Evolutionary conservation across 2,888 invertebrate genomes (phyloP).

Genomic region (Yponomeuta sedellus): DNA sequence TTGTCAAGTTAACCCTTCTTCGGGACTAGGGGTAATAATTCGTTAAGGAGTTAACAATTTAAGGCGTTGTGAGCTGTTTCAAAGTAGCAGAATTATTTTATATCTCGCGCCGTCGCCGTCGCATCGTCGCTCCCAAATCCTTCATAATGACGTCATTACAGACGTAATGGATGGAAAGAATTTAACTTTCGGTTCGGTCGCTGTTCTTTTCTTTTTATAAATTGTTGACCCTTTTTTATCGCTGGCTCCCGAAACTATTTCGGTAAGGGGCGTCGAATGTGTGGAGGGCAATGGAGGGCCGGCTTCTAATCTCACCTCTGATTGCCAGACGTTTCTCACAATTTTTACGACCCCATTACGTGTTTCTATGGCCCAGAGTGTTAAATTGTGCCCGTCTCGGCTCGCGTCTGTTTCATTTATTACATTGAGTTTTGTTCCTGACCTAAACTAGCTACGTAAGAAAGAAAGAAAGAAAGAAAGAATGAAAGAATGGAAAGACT

Average conservation of each 20-base stretch:
- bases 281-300: conserved; percentile 31
- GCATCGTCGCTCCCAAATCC: conserved; percentile 27
- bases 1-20: not conserved
- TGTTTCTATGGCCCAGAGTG: conserved; percentile 33
- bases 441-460: not conserved
- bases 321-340: conserved; percentile 56
- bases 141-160: conserved; percentile 32
- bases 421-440: not conserved
- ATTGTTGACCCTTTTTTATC: conserved; percentile 56
- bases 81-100: conserved; percentile 27
- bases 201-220: conserved; percentile 40
- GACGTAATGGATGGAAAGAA: conserved; percentile 30
- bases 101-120: conserved; percentile 22
- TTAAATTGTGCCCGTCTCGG: conserved; percentile 45
- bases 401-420: conserved; percentile 22
- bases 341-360: conserved; percentile 61
- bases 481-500: not conserved
- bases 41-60: conserved; percentile 23
- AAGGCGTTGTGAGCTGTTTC: conserved; percentile 28
- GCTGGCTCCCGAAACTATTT: conserved; percentile 36
- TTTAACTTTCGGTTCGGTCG: conserved; percentile 24
- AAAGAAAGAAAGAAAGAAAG: not conserved
- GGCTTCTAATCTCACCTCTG: conserved; percentile 58
- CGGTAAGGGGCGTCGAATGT: conserved; percentile 23
- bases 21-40: not conserved